A percentile compares a stretch with the other conserved stretches of the same genome.
Evolutionary conservation across 2,888 invertebrate genomes (phyloP).

Genomic region (Lycophotia porphyrea): DNA sequence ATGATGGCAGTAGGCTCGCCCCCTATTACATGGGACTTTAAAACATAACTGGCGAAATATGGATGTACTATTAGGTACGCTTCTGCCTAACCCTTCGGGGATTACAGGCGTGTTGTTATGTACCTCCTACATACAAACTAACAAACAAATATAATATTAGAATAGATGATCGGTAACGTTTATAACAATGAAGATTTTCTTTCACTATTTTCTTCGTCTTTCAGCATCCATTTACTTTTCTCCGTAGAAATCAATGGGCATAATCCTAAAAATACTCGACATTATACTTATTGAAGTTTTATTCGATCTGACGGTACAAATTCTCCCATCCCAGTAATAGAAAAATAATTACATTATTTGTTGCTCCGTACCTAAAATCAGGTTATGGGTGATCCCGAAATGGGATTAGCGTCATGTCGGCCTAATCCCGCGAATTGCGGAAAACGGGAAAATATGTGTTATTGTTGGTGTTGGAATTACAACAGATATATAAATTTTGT

Average conservation of each 20-base stretch:
- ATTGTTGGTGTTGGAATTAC: conserved; percentile 63
- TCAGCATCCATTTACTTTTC: conserved; percentile 7
- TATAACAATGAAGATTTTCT: conserved; percentile 3
- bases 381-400: conserved; percentile 35
- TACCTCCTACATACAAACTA: too few relatives aligned
- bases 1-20: too few relatives aligned
- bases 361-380: conserved; percentile 45
- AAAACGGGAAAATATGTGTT: conserved; percentile 45
- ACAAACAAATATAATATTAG: too few relatives aligned
- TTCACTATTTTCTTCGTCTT: neutral
- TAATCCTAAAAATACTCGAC: conserved; percentile 39
- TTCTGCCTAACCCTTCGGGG: too few relatives aligned
- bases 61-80: too few relatives aligned
- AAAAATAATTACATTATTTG: conserved; percentile 56
- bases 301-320: conserved; percentile 43
- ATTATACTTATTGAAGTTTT: conserved; percentile 45
- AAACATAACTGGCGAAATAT: too few relatives aligned
- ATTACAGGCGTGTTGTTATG: too few relatives aligned
- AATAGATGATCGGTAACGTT: neutral
- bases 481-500: conserved; percentile 65
- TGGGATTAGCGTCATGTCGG: conserved; percentile 22
- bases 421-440: conserved; percentile 26
- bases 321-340: conserved; percentile 52
- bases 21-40: too few relatives aligned
- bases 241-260: neutral